These are phyloP conservation scores for Ciconia stormi DNA, from an alignment of 2,113 vertebrate genomes.

Conservation along the genomic window DNA sequence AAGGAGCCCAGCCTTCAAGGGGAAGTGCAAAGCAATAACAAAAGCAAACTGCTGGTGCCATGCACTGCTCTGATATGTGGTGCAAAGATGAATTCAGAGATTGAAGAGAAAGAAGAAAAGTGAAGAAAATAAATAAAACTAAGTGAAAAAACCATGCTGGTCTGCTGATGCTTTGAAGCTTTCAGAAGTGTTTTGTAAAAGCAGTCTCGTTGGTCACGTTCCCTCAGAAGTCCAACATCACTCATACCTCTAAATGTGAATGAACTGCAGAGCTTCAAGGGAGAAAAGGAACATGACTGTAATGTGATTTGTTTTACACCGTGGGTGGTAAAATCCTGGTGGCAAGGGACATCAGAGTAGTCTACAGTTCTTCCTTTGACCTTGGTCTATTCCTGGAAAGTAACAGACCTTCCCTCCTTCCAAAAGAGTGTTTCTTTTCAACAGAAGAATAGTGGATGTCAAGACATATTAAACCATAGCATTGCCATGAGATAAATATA, in stretches of 20 bases:
- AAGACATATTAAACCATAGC: not conserved
- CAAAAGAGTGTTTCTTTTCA: not conserved
- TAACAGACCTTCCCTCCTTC: not conserved
- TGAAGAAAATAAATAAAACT: not conserved
- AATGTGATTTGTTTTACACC: not conserved
- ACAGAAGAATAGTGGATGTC: not conserved
- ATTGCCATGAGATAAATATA: not conserved
- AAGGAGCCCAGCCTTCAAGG: not conserved
- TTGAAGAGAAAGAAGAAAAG: not conserved
- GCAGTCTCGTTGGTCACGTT: accelerated
- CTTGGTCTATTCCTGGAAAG: not conserved
- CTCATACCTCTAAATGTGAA: not conserved
- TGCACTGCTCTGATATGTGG: accelerated
- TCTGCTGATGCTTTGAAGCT: not conserved
- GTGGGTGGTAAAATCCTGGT: not conserved
- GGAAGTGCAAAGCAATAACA: not conserved
- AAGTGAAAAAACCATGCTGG: not conserved
- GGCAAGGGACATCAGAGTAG: not conserved
- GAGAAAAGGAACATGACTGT: not conserved
- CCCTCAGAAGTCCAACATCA: not conserved
- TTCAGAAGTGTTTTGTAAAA: not conserved
- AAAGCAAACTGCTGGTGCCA: not conserved
- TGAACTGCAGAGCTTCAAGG: not conserved
- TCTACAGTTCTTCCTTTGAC: not conserved
- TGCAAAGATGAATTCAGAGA: not conserved